These are phyloP conservation scores for Anser cygnoides DNA, from an alignment of 2,113 vertebrate species.

Conservation along the genomic window DNA sequence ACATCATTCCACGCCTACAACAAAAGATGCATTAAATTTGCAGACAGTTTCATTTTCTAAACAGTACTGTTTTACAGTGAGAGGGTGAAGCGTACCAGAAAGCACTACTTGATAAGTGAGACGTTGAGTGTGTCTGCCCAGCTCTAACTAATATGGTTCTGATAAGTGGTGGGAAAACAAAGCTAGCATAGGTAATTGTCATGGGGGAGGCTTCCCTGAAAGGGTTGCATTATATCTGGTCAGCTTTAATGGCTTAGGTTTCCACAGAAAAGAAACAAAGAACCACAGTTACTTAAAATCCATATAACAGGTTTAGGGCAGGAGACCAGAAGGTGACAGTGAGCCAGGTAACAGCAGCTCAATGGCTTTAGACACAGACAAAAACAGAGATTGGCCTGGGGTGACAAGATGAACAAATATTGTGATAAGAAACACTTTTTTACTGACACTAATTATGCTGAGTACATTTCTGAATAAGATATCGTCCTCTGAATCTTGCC, in stretches of 20 bases:
- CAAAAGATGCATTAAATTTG: not conserved
- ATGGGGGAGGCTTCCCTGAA: accelerated
- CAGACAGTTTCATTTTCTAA: not conserved
- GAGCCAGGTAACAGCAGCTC: not conserved
- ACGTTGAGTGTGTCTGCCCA: not conserved
- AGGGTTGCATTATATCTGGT: not conserved
- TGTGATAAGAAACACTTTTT: not conserved
- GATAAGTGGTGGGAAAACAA: not conserved
- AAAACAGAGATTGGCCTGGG: not conserved
- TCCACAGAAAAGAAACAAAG: not conserved
- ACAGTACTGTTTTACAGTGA: not conserved
- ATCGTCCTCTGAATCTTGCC: not conserved
- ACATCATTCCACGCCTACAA: accelerated
- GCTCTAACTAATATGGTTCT: not conserved
- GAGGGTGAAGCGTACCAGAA: not conserved
- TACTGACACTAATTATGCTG: not conserved
- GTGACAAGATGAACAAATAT: not conserved
- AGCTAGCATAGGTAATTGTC: not conserved
- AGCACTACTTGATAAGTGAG: not conserved
- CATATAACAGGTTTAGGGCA: not conserved
- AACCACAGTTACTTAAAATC: not conserved
- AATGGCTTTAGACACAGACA: not conserved
- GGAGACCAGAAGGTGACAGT: not conserved
- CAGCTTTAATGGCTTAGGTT: not conserved
- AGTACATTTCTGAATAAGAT: not conserved